phyloP scores from a whole-genome alignment of 2,888 invertebrate species.

The Drosophila barbarae region DNA sequence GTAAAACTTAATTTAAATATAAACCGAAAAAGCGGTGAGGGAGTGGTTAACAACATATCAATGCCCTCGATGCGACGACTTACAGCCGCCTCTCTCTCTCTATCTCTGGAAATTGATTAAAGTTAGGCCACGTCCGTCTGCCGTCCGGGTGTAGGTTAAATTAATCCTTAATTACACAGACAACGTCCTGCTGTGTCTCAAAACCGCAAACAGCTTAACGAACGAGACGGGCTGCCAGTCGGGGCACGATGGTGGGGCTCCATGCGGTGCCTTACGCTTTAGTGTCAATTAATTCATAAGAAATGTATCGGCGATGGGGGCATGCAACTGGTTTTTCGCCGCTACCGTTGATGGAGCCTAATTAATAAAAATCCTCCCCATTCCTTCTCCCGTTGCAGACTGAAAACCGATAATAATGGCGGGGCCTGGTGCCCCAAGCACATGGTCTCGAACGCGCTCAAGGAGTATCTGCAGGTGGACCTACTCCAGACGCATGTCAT shows the following conservation, averaged over 20 bases:
- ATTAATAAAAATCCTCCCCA: slow-evolving; percentile 61
- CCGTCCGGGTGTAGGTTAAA: slow-evolving; percentile 67
- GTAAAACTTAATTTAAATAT: slow-evolving; percentile 73
- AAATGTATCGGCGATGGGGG: slow-evolving; percentile 17
- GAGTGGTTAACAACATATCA: slow-evolving; percentile 71
- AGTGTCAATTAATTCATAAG: slow-evolving; percentile 78
- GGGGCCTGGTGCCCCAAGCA: slow-evolving; percentile 93
- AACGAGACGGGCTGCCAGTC: slow-evolving; percentile 75
- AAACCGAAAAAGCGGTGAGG: slow-evolving; percentile 58
- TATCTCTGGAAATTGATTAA: slow-evolving; percentile 38
- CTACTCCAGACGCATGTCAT: slow-evolving; percentile 84
- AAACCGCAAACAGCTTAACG: slow-evolving; percentile 73
- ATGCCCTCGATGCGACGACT: slow-evolving; percentile 40
- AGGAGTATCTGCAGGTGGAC: slow-evolving; percentile 89
- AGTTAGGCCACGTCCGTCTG: slow-evolving; percentile 9
- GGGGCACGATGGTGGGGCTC: slow-evolving; percentile 35
- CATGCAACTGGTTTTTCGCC: slow-evolving; percentile 53
- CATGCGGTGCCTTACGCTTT: slow-evolving; percentile 71
- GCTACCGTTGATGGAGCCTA: slow-evolving; percentile 51
- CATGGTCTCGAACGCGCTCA: slow-evolving; percentile 85
- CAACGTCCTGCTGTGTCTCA: slow-evolving; percentile 77
- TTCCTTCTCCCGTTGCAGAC: slow-evolving; percentile 80
- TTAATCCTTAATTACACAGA: slow-evolving; percentile 79
- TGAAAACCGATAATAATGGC: slow-evolving; percentile 88
- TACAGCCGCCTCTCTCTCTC: slow-evolving; percentile 11